Evolutionary conservation across 1,140 invertebrate species (phyloP).

Genomic region (Calephelis nemesis): DNA sequence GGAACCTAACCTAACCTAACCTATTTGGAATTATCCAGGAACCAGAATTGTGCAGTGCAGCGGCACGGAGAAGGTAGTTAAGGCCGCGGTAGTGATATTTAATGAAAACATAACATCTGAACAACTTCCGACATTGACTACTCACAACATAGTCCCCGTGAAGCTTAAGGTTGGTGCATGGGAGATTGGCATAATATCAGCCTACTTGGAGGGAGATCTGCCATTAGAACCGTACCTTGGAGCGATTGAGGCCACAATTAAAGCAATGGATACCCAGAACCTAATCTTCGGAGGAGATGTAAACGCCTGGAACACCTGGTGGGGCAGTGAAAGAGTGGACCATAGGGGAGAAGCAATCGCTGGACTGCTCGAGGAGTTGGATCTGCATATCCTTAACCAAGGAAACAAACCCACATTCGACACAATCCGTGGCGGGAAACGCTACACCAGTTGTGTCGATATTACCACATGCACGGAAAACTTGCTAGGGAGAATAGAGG

Average conservation of each 20-base stretch:
- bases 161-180: no score
- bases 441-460: slow-evolving; percentile 1
- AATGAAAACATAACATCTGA: no score
- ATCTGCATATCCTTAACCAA: slow-evolving; percentile 1
- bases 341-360: neutral
- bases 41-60: no score
- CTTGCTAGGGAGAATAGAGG: neutral
- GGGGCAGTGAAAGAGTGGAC: neutral
- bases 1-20: no score
- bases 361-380: neutral
- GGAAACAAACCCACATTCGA: slow-evolving; percentile 1
- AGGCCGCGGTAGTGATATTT: no score
- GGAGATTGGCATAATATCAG: neutral
- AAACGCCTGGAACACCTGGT: slow-evolving; percentile 9
- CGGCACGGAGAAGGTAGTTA: no score
- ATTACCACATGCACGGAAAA: neutral
- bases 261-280: neutral
- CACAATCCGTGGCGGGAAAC: neutral
- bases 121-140: no score
- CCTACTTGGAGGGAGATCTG: neutral
- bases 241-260: neutral
- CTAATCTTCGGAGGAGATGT: neutral
- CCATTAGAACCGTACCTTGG: neutral
- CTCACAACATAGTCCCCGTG: no score
- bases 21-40: no score